phyloP scores from a whole-genome alignment of 1,140 invertebrate species.

The Apis cerana region DNA sequence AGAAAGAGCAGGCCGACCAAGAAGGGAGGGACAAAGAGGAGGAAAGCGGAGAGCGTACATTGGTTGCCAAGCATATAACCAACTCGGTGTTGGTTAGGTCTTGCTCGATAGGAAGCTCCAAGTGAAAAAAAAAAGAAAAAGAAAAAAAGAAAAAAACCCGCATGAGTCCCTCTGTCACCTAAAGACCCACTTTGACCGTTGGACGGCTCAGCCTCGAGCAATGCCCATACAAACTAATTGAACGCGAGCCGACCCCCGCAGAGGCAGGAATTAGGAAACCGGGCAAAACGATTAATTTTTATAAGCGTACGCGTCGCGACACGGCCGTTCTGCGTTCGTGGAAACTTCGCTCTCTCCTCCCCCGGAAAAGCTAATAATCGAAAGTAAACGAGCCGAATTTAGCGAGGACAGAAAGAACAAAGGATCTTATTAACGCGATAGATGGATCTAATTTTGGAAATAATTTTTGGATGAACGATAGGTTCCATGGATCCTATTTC shows the following conservation, averaged over 20 bases:
- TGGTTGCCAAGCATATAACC: background rate
- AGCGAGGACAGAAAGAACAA: too few relatives aligned
- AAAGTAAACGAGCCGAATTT: constrained; percentile 20
- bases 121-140: constrained; percentile 25
- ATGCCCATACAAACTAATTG: constrained; percentile 72
- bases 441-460: background rate
- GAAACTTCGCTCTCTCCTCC: constrained; percentile 18
- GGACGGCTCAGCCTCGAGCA: constrained; percentile 17
- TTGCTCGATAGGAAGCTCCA: constrained; percentile 33
- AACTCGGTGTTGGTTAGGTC: constrained; percentile 12
- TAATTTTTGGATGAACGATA: background rate
- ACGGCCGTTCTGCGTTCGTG: constrained; percentile 19
- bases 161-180: constrained; percentile 65
- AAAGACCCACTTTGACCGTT: constrained; percentile 56
- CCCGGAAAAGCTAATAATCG: constrained; percentile 51
- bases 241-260: constrained; percentile 53
- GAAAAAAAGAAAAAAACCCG: constrained; percentile 53
- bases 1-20: constrained; percentile 38
- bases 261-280: constrained; percentile 69
- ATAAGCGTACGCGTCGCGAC: constrained; percentile 58
- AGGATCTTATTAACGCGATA: too few relatives aligned
- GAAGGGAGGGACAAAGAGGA: constrained; percentile 1
- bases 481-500: too few relatives aligned
- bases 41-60: background rate
- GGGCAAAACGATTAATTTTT: constrained; percentile 73